Base-by-base conservation (phyloP, 2,797 vertebrate genomes). In the Amphiprion clarkii region DNA sequence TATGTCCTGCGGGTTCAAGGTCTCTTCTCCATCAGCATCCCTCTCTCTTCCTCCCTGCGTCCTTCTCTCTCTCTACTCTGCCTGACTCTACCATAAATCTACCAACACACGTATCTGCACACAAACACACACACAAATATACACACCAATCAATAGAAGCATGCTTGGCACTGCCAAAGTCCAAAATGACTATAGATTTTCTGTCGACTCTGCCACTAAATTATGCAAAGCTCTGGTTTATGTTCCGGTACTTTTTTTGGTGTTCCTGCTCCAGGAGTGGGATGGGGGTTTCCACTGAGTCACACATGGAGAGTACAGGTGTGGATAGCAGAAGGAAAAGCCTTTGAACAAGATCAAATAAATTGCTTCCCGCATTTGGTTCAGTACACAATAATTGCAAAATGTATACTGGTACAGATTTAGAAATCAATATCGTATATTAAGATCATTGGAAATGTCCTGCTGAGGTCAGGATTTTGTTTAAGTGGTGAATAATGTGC, bases 141-240 rank as follows among this genome's bases (percentile, higher is more conserved):
- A 80, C 81, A 82, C 71, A 83, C 73, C 68, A 93, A 94, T 97
- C 96, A 93, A 96, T 97, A 93, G 80, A 78, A 69, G 93, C 91
- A 86, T 92, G 92, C 95, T 95, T 96, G 97, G 95, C 94, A 95
- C 95, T 27, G 92, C 93, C 95, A 94, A 94, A 93, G 76, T 94
- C 92, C 93, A 94, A 97, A 98, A 98, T 95, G 96, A 97, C 93
- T 96, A 97, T 97, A 91, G 96, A 98, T 98, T 97, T 97, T 92
- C 92, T 93, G 95, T 95, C 96, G 75, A 86, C 92, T 87, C 78
- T 90, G 86, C 92, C 94, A 92, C 93, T 95, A 95, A 95, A 94
- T 95, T 96, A 96, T 95, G 95, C 94, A 96, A 96, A 96, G 91
- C 82, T 84, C 67, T 90, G 73, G 82, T 93, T 93, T 93, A 93